Base-by-base conservation (phyloP, 2,888 invertebrate genomes). In the Papilio protenor region DNA sequence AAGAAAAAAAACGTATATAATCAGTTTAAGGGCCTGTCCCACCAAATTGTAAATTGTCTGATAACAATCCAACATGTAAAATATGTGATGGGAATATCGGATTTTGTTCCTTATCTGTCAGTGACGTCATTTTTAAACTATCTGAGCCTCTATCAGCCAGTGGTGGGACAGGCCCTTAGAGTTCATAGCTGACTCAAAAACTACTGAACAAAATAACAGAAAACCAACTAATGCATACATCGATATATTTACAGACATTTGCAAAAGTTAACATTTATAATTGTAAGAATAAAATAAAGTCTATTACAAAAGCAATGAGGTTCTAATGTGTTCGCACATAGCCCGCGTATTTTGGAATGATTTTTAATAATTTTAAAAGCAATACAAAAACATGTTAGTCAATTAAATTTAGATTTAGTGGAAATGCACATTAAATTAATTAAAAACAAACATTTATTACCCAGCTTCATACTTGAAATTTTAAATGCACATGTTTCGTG, bases 271-370 rank as follows among this genome's bases (percentile, higher is more conserved):
- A 40, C 40, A 40, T 49, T 49, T 49, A 49, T 49, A 49, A 8
- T 11, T 23, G 57, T 2, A 23, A 59, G 2, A 59, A 23, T 59
- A 23, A 57, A 33, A 33, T 2, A 33, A 33, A 8, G 0, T 14
- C 18, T 59, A 23, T 12, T 64, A 6, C 18, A 16, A 18, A 64
- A 33, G 18, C 11, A 64, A 33, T 70, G 49, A 70, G 49, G 49
- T 71, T 71, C 49, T 23, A 5, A 27, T 23, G 23, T 21, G 47
- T 21, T n/a, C 47, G 16, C n/a, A 14, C 14, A 49, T 49, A 47
- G 14, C 23, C 11, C 47, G n/a, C 12, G 61, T 61, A 14, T 59
- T 64, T 49, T 75, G 75, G 75, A 75, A 75, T 75, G 75, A 55
- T 64, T 64, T 27, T 23, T 11, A 66, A 61, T 21, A n/a, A 52